Conservation (phyloP, 2,888 invertebrate species). For the Orthonychiurus folsomi region DNA sequence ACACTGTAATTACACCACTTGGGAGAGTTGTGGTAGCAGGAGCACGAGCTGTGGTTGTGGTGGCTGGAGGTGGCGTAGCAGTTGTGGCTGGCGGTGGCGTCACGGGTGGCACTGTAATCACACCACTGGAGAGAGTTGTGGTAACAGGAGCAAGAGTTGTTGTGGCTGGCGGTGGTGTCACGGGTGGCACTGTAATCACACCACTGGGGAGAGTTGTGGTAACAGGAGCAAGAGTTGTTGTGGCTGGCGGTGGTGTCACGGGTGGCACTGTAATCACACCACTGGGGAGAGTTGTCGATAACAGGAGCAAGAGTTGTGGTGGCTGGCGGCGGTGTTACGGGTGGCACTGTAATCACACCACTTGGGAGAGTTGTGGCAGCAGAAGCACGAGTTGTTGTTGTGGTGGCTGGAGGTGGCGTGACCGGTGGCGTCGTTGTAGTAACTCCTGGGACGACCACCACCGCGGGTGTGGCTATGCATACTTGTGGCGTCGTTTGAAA, state of each 20-base stretch:
- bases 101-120: neutral
- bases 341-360: neutral
- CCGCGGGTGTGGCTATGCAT: too few species aligned
- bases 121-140: too few species aligned
- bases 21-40: slow-evolving; percentile 5
- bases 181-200: neutral
- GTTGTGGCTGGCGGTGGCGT: neutral
- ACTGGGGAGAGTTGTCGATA: neutral
- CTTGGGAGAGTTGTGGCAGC: neutral
- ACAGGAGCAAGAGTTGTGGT: neutral
- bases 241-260: neutral
- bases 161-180: neutral
- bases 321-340: neutral
- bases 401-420: neutral
- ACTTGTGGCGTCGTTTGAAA: too few species aligned
- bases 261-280: neutral
- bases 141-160: neutral
- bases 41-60: neutral
- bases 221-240: neutral
- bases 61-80: too few species aligned
- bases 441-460: neutral
- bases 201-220: too few species aligned
- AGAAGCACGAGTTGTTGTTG: slow-evolving; percentile 11
- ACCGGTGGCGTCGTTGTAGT: too few species aligned
- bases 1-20: too few species aligned